phyloP scores from a whole-genome alignment of 2,797 vertebrate species.

The Tragelaphus eurycerus region DNA sequence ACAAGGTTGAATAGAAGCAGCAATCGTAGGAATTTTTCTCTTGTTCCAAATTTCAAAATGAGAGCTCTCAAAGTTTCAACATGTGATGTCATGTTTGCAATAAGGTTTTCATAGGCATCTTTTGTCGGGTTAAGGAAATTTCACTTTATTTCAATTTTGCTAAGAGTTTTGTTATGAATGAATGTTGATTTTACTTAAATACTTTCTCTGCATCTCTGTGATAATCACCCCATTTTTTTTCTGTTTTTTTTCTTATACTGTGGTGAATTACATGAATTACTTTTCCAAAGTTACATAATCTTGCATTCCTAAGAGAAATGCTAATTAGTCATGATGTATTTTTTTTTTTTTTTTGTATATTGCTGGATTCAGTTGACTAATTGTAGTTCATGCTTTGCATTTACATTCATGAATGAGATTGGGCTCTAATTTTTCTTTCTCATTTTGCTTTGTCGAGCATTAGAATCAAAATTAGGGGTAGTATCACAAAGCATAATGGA shows the following conservation, averaged over 20 bases:
- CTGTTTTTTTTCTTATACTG: background rate
- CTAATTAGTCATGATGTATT: constrained; percentile 27
- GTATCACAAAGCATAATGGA: background rate
- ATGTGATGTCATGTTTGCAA: background rate
- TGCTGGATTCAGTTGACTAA: constrained; percentile 5
- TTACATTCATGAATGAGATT: background rate
- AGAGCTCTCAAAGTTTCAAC: background rate
- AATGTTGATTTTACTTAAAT: constrained; percentile 5
- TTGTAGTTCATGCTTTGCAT: constrained; percentile 5
- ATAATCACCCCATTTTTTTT: background rate
- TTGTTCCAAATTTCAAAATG: constrained; percentile 15
- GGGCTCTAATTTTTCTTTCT: background rate
- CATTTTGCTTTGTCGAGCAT: background rate
- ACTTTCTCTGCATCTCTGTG: background rate
- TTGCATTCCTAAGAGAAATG: background rate
- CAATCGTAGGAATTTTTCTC: background rate
- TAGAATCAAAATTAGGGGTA: background rate
- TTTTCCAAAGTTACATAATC: constrained; percentile 21
- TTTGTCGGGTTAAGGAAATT: background rate
- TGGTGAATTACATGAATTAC: background rate
- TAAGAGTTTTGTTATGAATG: background rate
- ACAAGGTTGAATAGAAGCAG: background rate
- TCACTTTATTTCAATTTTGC: background rate
- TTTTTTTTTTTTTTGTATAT: background rate
- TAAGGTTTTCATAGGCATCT: background rate